Base-by-base conservation (phyloP, 2,797 vertebrate genomes). In the Hypotaenidia okinawae region DNA sequence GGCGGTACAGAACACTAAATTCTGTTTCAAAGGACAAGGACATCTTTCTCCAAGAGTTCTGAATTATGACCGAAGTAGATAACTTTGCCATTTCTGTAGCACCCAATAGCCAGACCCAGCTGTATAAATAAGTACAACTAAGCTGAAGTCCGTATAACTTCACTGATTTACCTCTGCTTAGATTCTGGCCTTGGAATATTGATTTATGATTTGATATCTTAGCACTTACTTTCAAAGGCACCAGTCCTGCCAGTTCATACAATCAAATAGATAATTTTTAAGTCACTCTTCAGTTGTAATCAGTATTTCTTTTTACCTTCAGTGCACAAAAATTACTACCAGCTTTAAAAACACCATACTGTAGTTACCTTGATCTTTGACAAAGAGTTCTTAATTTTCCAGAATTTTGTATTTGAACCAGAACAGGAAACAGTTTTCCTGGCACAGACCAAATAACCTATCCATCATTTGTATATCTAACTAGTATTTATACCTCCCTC, bases 201-300 rank as follows among this genome's bases (percentile, higher is more conserved):
- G 83, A 95, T 95, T 89, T 94, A 92, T 79, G n/a, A 80, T 94
- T 95, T 94, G 85, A 70, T 86, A 61, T 82, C 79, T 80, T 88
- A 88, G 11, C 80, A 83, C 70, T 78, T 87, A 75, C 67, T 92
- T 94, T 87, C 51, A 58, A 7, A 3, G 33, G 21, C 43, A 55
- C 47, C 27, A 67, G 25, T 6, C 7, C 17, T 80, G 52, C 28
- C 11, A 69, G 9, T 69, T 89, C n/a, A 15, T 70, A 54, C 17
- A 84, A 63, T 39, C 21, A 39, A 82, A 37, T 28, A 12, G 45
- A 63, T 59, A 52, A 39, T 62, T 58, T 93, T 84, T 15, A 52
- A 79, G 35, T 35, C 23, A 18, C 9, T 64, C 47, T 59, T 73
- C 18, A 39, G 13, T 9, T 49, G 13, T 15, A 68, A 63, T 68